Base-by-base conservation (phyloP, 1,140 invertebrate species). In the Samia ricini region DNA sequence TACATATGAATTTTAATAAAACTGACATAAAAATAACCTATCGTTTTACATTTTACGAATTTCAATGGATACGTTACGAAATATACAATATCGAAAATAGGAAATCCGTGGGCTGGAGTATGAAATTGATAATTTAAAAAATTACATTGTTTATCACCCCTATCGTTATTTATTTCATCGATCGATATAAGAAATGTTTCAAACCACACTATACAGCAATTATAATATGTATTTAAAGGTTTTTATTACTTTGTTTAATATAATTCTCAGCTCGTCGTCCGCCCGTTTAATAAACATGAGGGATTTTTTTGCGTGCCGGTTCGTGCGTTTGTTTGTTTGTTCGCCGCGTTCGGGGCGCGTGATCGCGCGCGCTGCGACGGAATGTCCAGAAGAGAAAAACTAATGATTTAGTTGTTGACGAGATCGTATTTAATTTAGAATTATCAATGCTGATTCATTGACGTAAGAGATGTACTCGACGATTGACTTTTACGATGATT, bases 251-350 rank as follows among this genome's bases (percentile, higher is more conserved):
- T 59, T 54, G 20, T 55, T 10, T 26, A 56, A 61, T 62, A 62
- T 62, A 60, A 66, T 66, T 62, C 52, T 62, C 58, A 49, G 12
- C 20, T 33, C 56, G 62, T 66, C 59, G 64, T 66, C 22, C n/a
- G 29, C 12, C 6, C 20, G 63, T 64, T 60, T 29, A 20, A 52
- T 29, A 56, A 56, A 50, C 18, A 59, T 52, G n/a, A 23, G 33
- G 20, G 51, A 0, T 49, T 5, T 50, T 59, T 23, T 49, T 24
- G 48, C 12, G 6, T 24, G 15, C 6, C 18, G n/a, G n/a, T n/a
- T n/a, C 19, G 36, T 50, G 42, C 36, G 19, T 50, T 18, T 19
- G 56, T 18, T 36, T 8, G 56, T 57, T 33, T 36, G 26, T 29
- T 12, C 15, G 56, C 24, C 22, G 56, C 26, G 56, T 18, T n/a